These are phyloP conservation scores for Drosophila subobscura DNA, from an alignment of 1,140 invertebrate species.

Conservation along the genomic window DNA sequence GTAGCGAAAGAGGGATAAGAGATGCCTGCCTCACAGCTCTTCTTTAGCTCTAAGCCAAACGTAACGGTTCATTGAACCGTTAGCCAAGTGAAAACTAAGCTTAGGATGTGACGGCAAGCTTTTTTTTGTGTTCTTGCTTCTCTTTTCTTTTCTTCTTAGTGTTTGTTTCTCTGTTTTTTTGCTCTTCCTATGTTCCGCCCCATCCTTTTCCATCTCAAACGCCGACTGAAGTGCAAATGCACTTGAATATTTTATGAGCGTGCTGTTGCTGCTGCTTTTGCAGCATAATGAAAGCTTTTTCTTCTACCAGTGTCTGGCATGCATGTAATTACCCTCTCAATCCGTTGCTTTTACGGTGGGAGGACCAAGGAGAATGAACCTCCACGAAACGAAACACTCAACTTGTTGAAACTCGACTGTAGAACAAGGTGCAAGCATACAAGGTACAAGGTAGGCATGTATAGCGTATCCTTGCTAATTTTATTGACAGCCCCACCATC, in stretches of 20 bases:
- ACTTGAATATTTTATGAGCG: slow-evolving; percentile 77
- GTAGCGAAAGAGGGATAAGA: slow-evolving; percentile 18
- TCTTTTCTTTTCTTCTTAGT: slow-evolving; percentile 1
- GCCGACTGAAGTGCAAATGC: slow-evolving; percentile 64
- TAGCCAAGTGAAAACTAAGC: slow-evolving; percentile 56
- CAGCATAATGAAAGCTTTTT: slow-evolving; percentile 58
- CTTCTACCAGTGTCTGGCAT: slow-evolving; percentile 44
- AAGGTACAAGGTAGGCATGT: no score
- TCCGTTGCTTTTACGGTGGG: neutral
- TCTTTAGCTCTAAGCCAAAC: slow-evolving; percentile 62
- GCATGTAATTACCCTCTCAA: slow-evolving; percentile 35
- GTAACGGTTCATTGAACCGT: slow-evolving; percentile 71
- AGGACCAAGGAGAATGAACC: no score
- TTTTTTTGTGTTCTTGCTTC: slow-evolving; percentile 25
- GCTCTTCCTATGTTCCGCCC: no score
- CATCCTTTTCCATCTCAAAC: slow-evolving; percentile 7
- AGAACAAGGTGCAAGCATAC: no score
- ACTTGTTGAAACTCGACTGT: slow-evolving; percentile 37
- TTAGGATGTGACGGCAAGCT: slow-evolving; percentile 38
- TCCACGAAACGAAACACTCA: slow-evolving; percentile 18
- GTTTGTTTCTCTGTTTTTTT: slow-evolving; percentile 32
- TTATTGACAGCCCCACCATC: slow-evolving; percentile 43
- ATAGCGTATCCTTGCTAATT: slow-evolving; percentile 41
- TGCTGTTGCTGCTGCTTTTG: slow-evolving; percentile 27
- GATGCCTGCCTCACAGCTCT: slow-evolving; percentile 12